phyloP scores from a whole-genome alignment of 2,113 vertebrate species.

The Mustelus asterias region DNA sequence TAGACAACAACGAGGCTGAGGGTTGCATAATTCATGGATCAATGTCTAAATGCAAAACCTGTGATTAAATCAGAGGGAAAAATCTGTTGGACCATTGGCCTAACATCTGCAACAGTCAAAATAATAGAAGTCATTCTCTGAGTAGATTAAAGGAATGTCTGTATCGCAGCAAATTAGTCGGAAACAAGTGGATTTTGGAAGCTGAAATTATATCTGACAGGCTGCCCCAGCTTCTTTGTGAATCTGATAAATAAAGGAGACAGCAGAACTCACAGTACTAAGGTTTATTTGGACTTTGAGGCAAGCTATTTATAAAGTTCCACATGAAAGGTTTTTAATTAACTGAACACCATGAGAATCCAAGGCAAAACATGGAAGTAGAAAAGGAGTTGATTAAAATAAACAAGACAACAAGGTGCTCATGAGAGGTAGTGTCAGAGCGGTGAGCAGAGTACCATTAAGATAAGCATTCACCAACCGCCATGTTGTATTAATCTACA shows the following conservation, averaged over 20 bases:
- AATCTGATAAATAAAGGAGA: neutral
- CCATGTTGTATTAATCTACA: neutral
- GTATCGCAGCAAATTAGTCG: neutral
- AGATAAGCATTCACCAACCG: neutral
- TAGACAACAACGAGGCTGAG: neutral
- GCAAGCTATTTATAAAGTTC: slow-evolving; percentile 17
- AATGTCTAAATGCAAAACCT: neutral
- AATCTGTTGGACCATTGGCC: neutral
- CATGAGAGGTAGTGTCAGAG: neutral
- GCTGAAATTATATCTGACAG: neutral
- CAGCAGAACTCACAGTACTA: neutral
- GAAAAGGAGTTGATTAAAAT: neutral
- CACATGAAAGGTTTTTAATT: neutral
- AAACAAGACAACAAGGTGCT: neutral
- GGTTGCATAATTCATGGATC: neutral
- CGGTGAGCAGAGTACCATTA: neutral
- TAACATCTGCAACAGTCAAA: neutral
- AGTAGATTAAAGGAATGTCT: neutral
- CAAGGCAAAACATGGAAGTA: neutral
- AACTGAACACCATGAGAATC: neutral
- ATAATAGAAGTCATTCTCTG: neutral
- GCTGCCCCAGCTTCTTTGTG: neutral
- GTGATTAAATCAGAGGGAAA: neutral
- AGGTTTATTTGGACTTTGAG: neutral
- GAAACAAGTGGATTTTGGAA: neutral